These are phyloP conservation scores for Limanda limanda DNA, from an alignment of 2,113 vertebrate genomes.

Conservation along the genomic window DNA sequence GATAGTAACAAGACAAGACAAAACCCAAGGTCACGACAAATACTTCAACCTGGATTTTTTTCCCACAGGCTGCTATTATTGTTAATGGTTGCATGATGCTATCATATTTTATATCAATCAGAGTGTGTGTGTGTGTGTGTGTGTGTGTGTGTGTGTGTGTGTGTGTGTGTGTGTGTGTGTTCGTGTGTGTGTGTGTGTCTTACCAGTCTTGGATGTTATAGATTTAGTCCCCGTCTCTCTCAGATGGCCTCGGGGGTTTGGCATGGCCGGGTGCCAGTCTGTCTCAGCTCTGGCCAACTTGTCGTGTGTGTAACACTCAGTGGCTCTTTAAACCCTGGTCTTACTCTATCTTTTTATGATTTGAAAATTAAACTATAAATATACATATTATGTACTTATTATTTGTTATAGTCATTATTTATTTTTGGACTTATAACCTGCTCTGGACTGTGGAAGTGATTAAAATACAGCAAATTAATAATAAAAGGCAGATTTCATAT, in stretches of 20 bases:
- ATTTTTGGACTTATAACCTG: neutral
- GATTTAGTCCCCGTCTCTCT: constrained; percentile 48
- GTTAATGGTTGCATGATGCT: constrained; percentile 47
- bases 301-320: constrained; percentile 26
- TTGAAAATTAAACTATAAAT: neutral
- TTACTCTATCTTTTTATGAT: constrained; percentile 15
- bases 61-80: constrained; percentile 53
- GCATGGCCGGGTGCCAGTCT: constrained; percentile 59
- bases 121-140: constrained; percentile 37
- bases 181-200: constrained; percentile 15
- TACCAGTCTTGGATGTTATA: constrained; percentile 7
- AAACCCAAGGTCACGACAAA: constrained; percentile 47
- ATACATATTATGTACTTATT: too few species aligned
- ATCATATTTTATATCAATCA: constrained; percentile 53
- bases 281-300: constrained; percentile 60
- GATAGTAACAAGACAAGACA: constrained; percentile 46
- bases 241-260: constrained; percentile 62
- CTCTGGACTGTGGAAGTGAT: too few species aligned
- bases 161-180: constrained; percentile 36
- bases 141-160: neutral
- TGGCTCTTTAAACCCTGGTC: constrained; percentile 25
- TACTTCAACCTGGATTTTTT: constrained; percentile 31
- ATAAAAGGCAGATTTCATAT: too few species aligned
- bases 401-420: neutral
- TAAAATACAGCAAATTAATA: too few species aligned